Conservation (phyloP, 1,140 invertebrate species). For the Pseudomyrmex cubaensis region DNA sequence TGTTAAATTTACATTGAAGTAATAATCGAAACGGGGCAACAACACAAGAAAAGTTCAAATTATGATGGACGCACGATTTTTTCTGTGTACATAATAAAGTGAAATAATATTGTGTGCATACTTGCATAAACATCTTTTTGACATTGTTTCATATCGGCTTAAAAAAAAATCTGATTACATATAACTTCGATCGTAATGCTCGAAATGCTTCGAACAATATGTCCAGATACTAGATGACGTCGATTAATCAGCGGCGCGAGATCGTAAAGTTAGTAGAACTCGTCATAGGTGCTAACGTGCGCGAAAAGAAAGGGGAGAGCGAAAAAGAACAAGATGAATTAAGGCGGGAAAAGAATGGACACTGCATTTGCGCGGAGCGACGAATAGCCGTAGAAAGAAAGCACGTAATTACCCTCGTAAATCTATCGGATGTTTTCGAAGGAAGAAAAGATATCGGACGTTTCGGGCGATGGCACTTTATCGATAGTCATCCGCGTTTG, state of each 20-base stretch:
- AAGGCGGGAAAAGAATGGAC: slow-evolving; percentile 18
- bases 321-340: slow-evolving; percentile 54
- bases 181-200: background rate
- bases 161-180: no score
- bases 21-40: no score
- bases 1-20: no score
- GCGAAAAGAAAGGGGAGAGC: slow-evolving; percentile 22
- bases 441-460: slow-evolving; percentile 36
- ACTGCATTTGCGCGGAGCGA: slow-evolving; percentile 47
- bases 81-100: no score
- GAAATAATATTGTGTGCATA: no score
- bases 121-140: no score
- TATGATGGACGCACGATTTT: no score
- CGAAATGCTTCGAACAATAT: background rate
- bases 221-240: slow-evolving; percentile 29
- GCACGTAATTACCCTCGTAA: slow-evolving; percentile 71
- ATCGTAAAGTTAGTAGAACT: slow-evolving; percentile 58
- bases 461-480: slow-evolving; percentile 48
- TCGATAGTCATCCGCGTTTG: slow-evolving; percentile 59
- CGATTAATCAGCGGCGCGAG: slow-evolving; percentile 33
- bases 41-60: no score
- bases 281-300: slow-evolving; percentile 41
- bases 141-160: no score
- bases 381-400: slow-evolving; percentile 54
- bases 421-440: slow-evolving; percentile 57